Conservation (phyloP, 2,888 invertebrate genomes). For the Venusia cambrica region DNA sequence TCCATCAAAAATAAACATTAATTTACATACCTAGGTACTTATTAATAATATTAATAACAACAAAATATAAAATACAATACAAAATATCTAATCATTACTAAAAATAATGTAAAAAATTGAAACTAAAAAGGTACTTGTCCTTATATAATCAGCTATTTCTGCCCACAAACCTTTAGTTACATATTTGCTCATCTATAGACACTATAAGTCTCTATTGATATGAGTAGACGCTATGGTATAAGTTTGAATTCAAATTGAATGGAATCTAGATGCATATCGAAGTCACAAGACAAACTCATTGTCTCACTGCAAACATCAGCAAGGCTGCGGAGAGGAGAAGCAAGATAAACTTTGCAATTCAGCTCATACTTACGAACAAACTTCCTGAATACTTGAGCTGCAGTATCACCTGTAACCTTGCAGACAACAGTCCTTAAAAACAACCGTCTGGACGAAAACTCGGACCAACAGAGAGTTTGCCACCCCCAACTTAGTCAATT, state of each 20-base stretch:
- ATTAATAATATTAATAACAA: no score
- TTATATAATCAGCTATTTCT: no score
- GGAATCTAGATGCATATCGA: constrained; percentile 50
- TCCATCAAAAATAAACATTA: no score
- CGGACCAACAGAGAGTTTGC: constrained; percentile 42
- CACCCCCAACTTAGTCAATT: constrained; percentile 38
- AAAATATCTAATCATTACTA: no score
- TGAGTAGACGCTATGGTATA: no score
- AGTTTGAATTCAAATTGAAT: constrained; percentile 22
- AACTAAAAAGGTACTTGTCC: no score
- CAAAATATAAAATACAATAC: no score
- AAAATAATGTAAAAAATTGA: no score
- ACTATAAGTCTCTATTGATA: no score
- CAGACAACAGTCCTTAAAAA: constrained; percentile 49
- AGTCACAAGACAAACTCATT: constrained; percentile 65
- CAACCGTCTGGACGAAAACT: constrained; percentile 52
- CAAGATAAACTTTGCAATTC: constrained; percentile 59
- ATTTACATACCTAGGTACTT: no score
- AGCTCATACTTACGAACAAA: constrained; percentile 56
- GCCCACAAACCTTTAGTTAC: no score
- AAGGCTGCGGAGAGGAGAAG: constrained; percentile 51
- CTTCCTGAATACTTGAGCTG: constrained; percentile 50
- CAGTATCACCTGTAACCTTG: constrained; percentile 58
- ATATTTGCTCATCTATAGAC: no score
- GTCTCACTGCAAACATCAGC: constrained; percentile 52